Conservation (phyloP, 92 coral and sea anemone genomes). For the Palythoa grandiflora region DNA sequence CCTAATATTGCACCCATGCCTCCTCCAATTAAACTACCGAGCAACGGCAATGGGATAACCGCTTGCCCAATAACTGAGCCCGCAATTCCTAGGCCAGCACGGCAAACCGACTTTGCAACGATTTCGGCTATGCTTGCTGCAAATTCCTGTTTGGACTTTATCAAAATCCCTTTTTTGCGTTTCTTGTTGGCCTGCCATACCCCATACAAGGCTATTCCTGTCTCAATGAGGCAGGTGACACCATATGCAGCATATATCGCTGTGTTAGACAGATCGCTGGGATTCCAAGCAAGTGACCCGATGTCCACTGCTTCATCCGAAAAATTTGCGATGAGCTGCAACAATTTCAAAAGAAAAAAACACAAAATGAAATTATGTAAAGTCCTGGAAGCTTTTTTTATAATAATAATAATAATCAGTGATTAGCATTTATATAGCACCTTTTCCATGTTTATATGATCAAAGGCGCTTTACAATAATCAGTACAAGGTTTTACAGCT, state of each 20-base stretch:
- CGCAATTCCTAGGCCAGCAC: slow-evolving; percentile 35
- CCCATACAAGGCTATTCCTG: background rate
- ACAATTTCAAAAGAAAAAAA: background rate
- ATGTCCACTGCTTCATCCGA: slow-evolving; percentile 22
- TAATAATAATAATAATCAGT: too few relatives aligned
- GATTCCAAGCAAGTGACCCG: background rate
- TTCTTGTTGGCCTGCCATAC: slow-evolving; percentile 42
- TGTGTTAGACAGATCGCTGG: background rate
- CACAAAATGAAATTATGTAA: background rate
- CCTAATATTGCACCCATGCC: slow-evolving; percentile 24
- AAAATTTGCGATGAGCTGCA: slow-evolving; percentile 36
- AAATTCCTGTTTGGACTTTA: slow-evolving; percentile 37
- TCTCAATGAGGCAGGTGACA: slow-evolving; percentile 30
- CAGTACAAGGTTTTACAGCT: too few relatives aligned
- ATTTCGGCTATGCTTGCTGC: slow-evolving; percentile 25
- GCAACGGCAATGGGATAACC: slow-evolving; percentile 30
- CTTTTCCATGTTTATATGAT: too few relatives aligned
- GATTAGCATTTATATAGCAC: too few relatives aligned
- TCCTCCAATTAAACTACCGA: slow-evolving; percentile 31
- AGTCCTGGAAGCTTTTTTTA: too few relatives aligned
- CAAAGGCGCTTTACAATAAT: too few relatives aligned
- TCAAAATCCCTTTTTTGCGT: slow-evolving; percentile 34
- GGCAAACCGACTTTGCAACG: slow-evolving; percentile 11
- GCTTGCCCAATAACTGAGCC: slow-evolving; percentile 42
- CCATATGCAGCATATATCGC: slow-evolving; percentile 19